Evolutionary conservation across 2,888 invertebrate genomes (phyloP), one percentile per base, ranked within the genome.

Genomic region (Luffia ferchaultella): DNA sequence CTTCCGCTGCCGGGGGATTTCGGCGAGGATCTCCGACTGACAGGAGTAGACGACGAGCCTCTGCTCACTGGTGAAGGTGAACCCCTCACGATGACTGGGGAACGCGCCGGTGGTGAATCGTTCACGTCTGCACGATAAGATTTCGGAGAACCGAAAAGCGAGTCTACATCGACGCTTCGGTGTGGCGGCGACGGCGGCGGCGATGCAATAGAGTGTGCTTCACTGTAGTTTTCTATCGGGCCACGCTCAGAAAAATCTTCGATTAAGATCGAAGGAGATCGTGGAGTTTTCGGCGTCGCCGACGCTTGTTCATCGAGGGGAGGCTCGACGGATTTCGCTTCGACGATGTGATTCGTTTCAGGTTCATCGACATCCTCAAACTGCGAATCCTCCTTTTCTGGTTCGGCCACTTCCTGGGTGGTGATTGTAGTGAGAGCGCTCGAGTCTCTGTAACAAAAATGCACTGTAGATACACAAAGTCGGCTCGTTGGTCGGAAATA

Each of bases 181-280:
- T 65, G 0, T 75, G 20, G 20, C 30, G 20, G 20, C 9, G 3
- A 30, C 5, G 48, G 48, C 42, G 48, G 41, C 16, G 15, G n/a
- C 2, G 20, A 20, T 20, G 16, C 17, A 16, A 3, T n/a, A 12
- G 5, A 7, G 20, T 46, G 20, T n/a, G 9, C 2, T 45, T 12
- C 18, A 20, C 20, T 20, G 16, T 18, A 20, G 16, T 2, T 16
- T 20, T 30, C 15, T n/a, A 17, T 5, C 12, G 20, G 20, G 2
- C 20, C 70, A 52, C 65, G 73, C 52, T 77, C 76, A 0, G 77
- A 76, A 50, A 65, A 68, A 53, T 82, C 76, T 53, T 79, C 79
- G 42, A 76, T 62, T 46, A 60, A 67, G 18, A 79, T 68, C 5
- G 80, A 79, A 5, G 77, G 77, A 16, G 79, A 76, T 0, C 69